Base-by-base conservation (phyloP, 37 sponge, comb jelly and placozoan genomes). In the Agelas oroides region DNA sequence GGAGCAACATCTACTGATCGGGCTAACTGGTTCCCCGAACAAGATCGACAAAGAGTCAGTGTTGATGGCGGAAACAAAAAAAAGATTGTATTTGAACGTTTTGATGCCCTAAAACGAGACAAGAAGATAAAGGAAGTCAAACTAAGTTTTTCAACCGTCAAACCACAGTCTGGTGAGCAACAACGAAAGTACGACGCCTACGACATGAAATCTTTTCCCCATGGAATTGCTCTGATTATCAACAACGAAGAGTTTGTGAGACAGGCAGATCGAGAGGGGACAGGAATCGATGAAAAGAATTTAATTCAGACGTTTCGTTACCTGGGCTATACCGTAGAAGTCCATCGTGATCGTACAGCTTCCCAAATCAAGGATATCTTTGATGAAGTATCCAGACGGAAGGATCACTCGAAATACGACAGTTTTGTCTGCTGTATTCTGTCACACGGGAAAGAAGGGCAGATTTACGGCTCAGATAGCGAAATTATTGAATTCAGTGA, bases 341-440 rank as follows among this genome's bases (percentile, higher is more conserved):
- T 81, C 19, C 75, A 85, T 59, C 59, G 76, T 25, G 46, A 90
- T 38, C 68, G 36, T 53, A 90, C 75, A 23, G 83, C 78, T 59
- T 59, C 30, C 24, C 53, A 85, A 21, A 90, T 95, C 35, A 58
- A 75, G 32, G 60, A 41, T 12, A 62, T 76, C 11, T 58, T 94
- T 62, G 70, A 70, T 18, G 86, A 88, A 1, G 38, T 89, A 14
- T 46, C 46, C 8, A 25, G 65, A 0, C 8, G 15, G 19, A 27
- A 65, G 25, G 81, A 91, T 68, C 92, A 94, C 72, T 56, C 73
- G 21, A n/a, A 0, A 0, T 93, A 70, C 36, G 97, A 96, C 73
- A 84, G 89, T 23, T 94, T 96, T 59, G 77, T 96, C 14, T 93
- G 94, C 60, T 96, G 97, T 71, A 84, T 96, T 37, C 89, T 96